These are phyloP conservation scores for Chlorocebus sabaeus DNA, from an alignment of 2,113 vertebrate species.

Conservation along the genomic window DNA sequence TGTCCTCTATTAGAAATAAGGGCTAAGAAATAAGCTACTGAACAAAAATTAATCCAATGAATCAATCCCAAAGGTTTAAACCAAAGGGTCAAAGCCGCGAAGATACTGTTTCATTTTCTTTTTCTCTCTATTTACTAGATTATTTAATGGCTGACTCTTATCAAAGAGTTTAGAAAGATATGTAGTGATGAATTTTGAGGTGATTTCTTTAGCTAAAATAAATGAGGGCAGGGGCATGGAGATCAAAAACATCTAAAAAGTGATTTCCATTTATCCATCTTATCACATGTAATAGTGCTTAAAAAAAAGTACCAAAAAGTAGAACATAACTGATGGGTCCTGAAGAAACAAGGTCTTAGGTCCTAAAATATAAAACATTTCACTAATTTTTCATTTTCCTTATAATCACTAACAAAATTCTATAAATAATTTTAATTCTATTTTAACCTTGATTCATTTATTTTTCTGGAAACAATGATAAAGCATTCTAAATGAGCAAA, in stretches of 20 bases:
- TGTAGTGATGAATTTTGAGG: not conserved
- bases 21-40: not conserved
- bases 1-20: not conserved
- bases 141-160: not conserved
- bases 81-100: not conserved
- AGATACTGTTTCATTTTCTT: not conserved
- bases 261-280: not conserved
- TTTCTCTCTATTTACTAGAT: not conserved
- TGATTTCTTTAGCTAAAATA: constrained; percentile 24
- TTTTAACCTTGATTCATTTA: not conserved
- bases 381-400: not conserved
- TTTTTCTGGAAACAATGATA: not conserved
- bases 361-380: not conserved
- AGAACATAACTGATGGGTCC: not conserved
- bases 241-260: not conserved
- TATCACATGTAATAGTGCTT: not conserved
- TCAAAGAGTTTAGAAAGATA: not conserved
- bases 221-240: not conserved
- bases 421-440: not conserved
- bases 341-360: not conserved
- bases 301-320: not conserved
- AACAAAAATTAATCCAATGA: not conserved
- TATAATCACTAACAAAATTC: not conserved
- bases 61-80: not conserved
- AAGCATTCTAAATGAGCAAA: not conserved